Percentiles rank a stretch among this genome's conserved stretches.
These are phyloP conservation scores for Mesorhabditis sp. DNA, from an alignment of 2,888 invertebrate species.

Conservation along the genomic window DNA sequence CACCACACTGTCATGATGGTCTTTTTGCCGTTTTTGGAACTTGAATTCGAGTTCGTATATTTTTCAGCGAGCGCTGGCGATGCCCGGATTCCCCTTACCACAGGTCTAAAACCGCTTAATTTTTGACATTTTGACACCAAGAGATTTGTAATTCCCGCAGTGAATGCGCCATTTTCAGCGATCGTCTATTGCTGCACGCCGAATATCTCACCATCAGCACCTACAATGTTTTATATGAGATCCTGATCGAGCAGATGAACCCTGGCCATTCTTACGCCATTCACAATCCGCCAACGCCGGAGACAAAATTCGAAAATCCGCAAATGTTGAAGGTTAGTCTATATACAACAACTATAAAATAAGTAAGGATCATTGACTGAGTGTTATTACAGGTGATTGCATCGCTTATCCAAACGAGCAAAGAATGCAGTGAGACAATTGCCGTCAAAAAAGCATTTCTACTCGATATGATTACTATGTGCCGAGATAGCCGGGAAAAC, in stretches of 20 bases:
- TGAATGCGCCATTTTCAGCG: slow-evolving; percentile 64
- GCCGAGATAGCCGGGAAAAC: slow-evolving; percentile 94
- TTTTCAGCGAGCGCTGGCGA: too few species aligned
- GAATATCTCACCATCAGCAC: slow-evolving; percentile 86
- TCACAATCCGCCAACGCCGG: slow-evolving; percentile 69
- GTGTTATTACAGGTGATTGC: slow-evolving; percentile 72
- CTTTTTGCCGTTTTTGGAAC: too few species aligned
- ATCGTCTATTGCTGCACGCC: slow-evolving; percentile 81
- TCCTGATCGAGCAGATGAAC: slow-evolving; percentile 87
- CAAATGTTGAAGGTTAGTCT: slow-evolving; percentile 84
- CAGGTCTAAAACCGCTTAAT: neutral
- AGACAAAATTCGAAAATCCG: slow-evolving; percentile 62
- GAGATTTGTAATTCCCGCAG: too few species aligned
- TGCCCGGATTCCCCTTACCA: too few species aligned
- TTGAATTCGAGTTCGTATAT: too few species aligned
- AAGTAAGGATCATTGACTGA: neutral
- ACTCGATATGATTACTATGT: slow-evolving; percentile 94
- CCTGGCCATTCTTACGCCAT: slow-evolving; percentile 87
- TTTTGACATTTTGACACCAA: neutral
- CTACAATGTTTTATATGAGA: slow-evolving; percentile 94
- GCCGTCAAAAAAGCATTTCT: slow-evolving; percentile 90
- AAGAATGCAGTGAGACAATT: slow-evolving; percentile 81
- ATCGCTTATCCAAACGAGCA: slow-evolving; percentile 89
- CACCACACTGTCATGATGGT: too few species aligned
- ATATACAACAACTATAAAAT: neutral